Conservation (phyloP, 2,113 vertebrate species). For the Trematocara marginatum region DNA sequence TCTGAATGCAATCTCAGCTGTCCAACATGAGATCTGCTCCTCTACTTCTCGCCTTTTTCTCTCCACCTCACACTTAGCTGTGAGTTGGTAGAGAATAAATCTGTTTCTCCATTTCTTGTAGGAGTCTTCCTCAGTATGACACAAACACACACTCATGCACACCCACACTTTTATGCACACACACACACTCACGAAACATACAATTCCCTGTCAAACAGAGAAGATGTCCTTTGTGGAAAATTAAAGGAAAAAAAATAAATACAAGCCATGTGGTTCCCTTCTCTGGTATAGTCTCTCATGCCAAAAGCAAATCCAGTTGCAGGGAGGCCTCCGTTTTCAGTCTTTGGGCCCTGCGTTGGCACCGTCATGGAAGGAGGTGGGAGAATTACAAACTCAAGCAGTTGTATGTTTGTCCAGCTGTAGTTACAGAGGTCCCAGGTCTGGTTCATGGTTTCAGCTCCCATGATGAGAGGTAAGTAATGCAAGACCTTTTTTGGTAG, state of each 20-base stretch:
- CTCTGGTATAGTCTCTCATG: constrained; percentile 17
- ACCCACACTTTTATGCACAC: not conserved
- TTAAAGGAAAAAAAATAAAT: constrained; percentile 6
- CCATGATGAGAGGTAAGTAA: constrained; percentile 51
- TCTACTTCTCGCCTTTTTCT: not conserved
- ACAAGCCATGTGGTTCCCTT: constrained; percentile 42
- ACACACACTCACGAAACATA: not conserved
- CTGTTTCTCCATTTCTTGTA: constrained; percentile 33
- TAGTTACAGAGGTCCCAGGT: constrained; percentile 23
- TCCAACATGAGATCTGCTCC: constrained; percentile 16
- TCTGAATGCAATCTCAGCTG: constrained; percentile 29
- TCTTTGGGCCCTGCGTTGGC: constrained; percentile 5
- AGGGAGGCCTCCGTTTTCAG: not conserved
- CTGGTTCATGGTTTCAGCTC: constrained; percentile 25
- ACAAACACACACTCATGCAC: constrained; percentile 17
- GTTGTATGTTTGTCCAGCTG: constrained; percentile 16
- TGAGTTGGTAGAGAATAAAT: constrained; percentile 28
- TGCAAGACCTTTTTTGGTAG: constrained; percentile 1
- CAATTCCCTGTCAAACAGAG: constrained; percentile 35
- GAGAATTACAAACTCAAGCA: constrained; percentile 37
- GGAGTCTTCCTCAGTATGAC: constrained; percentile 21
- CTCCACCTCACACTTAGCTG: constrained; percentile 8
- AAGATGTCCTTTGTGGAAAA: constrained; percentile 20
- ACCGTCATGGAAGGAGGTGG: constrained; percentile 14
- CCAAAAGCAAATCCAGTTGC: constrained; percentile 1